Percentiles rank a stretch among this genome's conserved stretches.
Conservation (phyloP, 2,888 invertebrate genomes). For the Leuctra nigra region DNA sequence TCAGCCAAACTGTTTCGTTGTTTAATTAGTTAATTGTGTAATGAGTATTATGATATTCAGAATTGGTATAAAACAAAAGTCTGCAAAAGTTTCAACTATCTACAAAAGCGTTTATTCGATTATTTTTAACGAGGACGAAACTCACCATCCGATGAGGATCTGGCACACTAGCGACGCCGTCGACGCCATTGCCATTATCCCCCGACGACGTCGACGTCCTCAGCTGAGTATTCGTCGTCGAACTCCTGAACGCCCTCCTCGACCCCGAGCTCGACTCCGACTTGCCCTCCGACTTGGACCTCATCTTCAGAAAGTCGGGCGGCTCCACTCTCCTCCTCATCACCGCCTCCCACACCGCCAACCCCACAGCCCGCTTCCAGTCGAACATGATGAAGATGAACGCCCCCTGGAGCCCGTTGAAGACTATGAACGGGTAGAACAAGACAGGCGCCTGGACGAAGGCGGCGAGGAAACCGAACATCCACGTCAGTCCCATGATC, state of each 20-base stretch:
- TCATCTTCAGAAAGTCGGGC: neutral
- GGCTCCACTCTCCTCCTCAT: neutral
- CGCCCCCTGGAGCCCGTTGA: constrained; percentile 42
- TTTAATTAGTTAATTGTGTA: no score
- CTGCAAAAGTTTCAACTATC: no score
- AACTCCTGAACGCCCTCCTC: neutral
- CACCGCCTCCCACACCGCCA: constrained; percentile 31
- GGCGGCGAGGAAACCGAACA: constrained; percentile 40
- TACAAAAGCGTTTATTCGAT: no score
- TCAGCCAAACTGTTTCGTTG: no score
- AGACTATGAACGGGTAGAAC: constrained; percentile 42
- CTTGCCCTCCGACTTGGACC: no score
- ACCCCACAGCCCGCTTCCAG: constrained; percentile 34
- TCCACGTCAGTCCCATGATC: constrained; percentile 44
- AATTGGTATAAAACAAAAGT: no score
- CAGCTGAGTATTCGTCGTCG: neutral
- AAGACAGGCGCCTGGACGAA: constrained; percentile 35
- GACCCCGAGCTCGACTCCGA: neutral
- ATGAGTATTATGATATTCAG: no score
- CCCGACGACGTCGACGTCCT: neutral
- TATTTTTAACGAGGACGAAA: no score
- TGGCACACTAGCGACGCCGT: no score
- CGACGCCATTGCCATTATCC: no score
- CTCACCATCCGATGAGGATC: no score
- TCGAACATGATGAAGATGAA: constrained; percentile 41